Evolutionary conservation across 2,888 invertebrate genomes (phyloP), one percentile per base, ranked within the genome.

Genomic region (Emesis furor): DNA sequence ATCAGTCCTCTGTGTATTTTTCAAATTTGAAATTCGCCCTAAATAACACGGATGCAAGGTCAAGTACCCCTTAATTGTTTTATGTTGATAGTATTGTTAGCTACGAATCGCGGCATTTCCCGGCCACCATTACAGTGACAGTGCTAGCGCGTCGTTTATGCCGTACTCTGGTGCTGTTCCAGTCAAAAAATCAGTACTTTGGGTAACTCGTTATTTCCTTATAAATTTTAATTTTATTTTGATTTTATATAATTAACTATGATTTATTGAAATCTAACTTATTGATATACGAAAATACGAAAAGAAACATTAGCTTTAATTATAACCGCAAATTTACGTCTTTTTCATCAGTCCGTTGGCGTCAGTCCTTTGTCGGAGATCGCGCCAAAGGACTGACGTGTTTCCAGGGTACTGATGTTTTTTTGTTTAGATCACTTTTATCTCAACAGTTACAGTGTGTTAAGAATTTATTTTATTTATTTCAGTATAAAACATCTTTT

Each of bases 311-410:
- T 78, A 73, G 69, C 72, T 82, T 65, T 83, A 62, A 85, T 71
- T 67, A 89, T 84, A 86, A 81, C 77, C 78, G 83, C 77, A 85
- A 89, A 87, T 86, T n/a, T 86, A 84, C 85, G 85, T 8, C 39
- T 79, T 84, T 86, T 82, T 81, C 86, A 83, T 24, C 24, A 24
- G 24, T 24, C 24, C 24, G 24, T 24, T 24, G 24, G 24, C 24
- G 24, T 89, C 85, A 87, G 86, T 86, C 82, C 86, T 73, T 86
- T 89, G 88, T 82, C 86, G 37, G 69, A 35, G 14, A 74, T 74
- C 39, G 59, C 69, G 84, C 51, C 86, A 88, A 79, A 77, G 79
- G 62, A 79, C 79, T 79, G 71, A 74, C 74, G 74, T 79, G 55
- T 67, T 78, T 75, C 81, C 82, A 83, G 32, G 79, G 84, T 80